Conservation (phyloP, 2,113 vertebrate genomes). For the Benitochromis conjunctus region DNA sequence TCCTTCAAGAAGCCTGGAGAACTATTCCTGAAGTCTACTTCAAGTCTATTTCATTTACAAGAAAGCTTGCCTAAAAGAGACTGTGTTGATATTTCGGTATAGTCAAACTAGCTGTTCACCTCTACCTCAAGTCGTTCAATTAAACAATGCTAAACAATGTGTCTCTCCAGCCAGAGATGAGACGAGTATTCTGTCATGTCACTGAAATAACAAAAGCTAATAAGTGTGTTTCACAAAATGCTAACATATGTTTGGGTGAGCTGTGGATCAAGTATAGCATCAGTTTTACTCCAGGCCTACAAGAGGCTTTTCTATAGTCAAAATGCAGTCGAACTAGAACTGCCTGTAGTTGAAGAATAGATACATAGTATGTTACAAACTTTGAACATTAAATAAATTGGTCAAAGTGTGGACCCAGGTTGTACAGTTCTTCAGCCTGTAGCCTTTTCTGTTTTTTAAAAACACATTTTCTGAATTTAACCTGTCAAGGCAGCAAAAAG, state of each 20-base stretch:
- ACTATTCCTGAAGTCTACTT: not conserved
- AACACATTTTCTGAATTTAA: not conserved
- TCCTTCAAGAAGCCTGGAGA: not conserved
- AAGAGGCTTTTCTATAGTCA: not conserved
- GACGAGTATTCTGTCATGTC: not conserved
- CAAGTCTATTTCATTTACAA: not conserved
- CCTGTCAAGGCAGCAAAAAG: not conserved
- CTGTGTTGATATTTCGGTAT: no score
- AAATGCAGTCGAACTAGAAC: not conserved
- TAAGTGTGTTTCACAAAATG: not conserved
- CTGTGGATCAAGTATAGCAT: not conserved
- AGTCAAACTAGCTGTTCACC: no score
- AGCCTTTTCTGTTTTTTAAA: not conserved
- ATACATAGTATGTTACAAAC: not conserved
- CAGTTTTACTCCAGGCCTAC: not conserved
- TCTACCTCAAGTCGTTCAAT: accelerated
- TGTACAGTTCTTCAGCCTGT: not conserved
- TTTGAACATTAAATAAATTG: not conserved
- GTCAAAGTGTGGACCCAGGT: not conserved
- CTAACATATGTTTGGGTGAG: not conserved
- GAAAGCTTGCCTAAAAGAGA: not conserved
- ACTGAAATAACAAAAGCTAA: not conserved
- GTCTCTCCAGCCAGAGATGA: not conserved
- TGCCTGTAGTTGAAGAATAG: not conserved
- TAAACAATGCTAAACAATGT: not conserved